Base-by-base conservation (phyloP, 2,797 vertebrate genomes). In the Glyptemys insculpta region DNA sequence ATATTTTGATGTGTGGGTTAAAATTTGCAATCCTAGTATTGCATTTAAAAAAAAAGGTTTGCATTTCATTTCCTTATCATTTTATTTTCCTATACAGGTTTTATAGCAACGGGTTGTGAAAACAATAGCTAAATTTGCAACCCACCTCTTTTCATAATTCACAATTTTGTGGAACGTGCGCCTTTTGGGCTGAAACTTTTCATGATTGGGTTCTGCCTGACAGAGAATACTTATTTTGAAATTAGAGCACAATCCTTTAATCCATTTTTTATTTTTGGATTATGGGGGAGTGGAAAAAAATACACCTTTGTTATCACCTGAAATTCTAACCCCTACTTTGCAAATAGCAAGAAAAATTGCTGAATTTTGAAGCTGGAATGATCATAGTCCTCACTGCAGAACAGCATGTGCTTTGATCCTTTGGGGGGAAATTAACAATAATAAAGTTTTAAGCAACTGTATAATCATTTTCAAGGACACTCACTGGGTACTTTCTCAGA, bases 401-500 rank as follows among this genome's bases (percentile, higher is more conserved):
- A 16, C 29, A 62, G 59, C 31, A 62, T 62, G 31, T 62, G 34
- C 5, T 72, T 72, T 72, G 9, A 2, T 74, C 54, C 54, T 79
- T 88, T 49, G 4, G 88, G 52, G 57, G 89, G 86, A 90, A 95
- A 91, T 50, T 91, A 86, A 79, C 14, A 23, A 81, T 82, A 82
- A 87, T 47, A 92, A 80, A 83, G 50, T 90, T 83, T 89, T 44
- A 47, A 76, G 23, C 65, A 81, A 79, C 57, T 91, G 57, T 81
- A 47, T 89, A 76, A 94, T 80, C 72, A 87, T 84, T 95, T 85
- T 37, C 34, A 65, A 92, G 44, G 34, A 82, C 56, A 4, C 80
- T 49, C 68, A 80, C 78, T 83, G 80, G 86, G 11, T 83, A 81
- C 87, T 74, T 97, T 92, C 91, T 93, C 93, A 96, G 94, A 91